A percentile compares a stretch with the other conserved stretches of the same genome.
Conservation (phyloP, 2,888 invertebrate genomes). For the Eubasilissa splendida region DNA sequence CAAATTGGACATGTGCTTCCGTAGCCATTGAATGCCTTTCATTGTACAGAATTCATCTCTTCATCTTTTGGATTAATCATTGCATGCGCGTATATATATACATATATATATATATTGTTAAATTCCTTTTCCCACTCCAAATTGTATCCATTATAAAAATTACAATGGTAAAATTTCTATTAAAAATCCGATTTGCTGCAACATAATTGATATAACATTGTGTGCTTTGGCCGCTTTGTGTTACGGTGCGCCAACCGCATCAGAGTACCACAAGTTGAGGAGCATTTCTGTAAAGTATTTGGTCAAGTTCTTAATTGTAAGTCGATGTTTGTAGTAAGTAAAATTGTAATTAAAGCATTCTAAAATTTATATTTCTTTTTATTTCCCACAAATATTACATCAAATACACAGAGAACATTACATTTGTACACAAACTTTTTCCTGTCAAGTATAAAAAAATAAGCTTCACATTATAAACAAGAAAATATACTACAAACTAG, state of each 20-base stretch:
- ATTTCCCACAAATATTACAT: constrained; percentile 5
- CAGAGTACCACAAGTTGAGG: constrained; percentile 27
- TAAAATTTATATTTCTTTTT: constrained; percentile 51
- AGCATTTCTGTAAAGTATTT: constrained; percentile 57
- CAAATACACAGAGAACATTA: too few species aligned
- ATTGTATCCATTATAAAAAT: constrained; percentile 20
- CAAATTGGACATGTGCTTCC: constrained; percentile 56
- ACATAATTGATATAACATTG: constrained; percentile 35
- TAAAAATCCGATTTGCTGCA: constrained; percentile 46
- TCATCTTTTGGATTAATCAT: constrained; percentile 25
- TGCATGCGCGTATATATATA: constrained; percentile 2
- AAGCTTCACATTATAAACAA: too few species aligned
- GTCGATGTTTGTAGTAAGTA: constrained; percentile 59
- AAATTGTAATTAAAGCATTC: constrained; percentile 58
- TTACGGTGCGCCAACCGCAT: constrained; percentile 2
- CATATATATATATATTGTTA: not conserved
- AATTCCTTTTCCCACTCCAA: constrained; percentile 15
- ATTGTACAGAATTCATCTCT: constrained; percentile 26
- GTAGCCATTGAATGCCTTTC: constrained; percentile 41
- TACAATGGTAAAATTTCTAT: constrained; percentile 26
- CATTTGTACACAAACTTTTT: too few species aligned
- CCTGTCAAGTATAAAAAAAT: too few species aligned
- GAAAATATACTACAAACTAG: too few species aligned
- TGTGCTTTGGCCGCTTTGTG: constrained; percentile 27
- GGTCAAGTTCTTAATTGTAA: constrained; percentile 56